Conservation (phyloP, 2,113 vertebrate species). For the Bambusicola thoracicus region DNA sequence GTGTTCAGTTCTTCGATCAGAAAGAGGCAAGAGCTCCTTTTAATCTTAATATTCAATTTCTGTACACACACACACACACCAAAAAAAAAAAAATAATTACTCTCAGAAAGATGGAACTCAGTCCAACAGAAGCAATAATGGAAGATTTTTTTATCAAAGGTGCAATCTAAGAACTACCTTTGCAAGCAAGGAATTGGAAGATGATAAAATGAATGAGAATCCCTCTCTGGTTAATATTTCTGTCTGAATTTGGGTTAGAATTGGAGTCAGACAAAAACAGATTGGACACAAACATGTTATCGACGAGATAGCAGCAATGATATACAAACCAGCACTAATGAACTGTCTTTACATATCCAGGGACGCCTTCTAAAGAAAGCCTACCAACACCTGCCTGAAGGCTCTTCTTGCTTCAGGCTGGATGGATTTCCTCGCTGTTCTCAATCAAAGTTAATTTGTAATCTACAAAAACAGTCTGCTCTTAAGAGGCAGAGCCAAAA, state of each 20-base stretch:
- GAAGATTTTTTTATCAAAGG: neutral
- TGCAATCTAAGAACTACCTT: neutral
- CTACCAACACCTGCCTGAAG: neutral
- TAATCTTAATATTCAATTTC: conserved; percentile 9
- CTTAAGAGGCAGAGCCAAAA: neutral
- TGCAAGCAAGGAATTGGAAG: conserved; percentile 37
- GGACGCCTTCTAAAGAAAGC: neutral
- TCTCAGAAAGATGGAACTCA: neutral
- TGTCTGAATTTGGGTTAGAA: neutral
- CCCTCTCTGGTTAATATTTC: conserved; percentile 23
- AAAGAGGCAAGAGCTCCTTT: conserved; percentile 4
- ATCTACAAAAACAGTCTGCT: neutral
- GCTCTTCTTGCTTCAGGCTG: neutral
- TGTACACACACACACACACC: neutral
- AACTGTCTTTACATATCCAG: neutral
- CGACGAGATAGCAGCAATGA: neutral
- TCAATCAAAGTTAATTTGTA: neutral
- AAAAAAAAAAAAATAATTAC: neutral
- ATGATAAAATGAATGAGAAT: conserved; percentile 21
- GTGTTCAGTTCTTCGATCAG: neutral
- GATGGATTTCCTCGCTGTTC: neutral
- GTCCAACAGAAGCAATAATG: neutral
- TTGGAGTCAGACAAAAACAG: neutral
- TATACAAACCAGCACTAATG: neutral
- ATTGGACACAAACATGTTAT: neutral